Evolutionary conservation across 2,888 invertebrate genomes (phyloP), one percentile per base, ranked within the genome.

Genomic region (Drosophila leonis): DNA sequence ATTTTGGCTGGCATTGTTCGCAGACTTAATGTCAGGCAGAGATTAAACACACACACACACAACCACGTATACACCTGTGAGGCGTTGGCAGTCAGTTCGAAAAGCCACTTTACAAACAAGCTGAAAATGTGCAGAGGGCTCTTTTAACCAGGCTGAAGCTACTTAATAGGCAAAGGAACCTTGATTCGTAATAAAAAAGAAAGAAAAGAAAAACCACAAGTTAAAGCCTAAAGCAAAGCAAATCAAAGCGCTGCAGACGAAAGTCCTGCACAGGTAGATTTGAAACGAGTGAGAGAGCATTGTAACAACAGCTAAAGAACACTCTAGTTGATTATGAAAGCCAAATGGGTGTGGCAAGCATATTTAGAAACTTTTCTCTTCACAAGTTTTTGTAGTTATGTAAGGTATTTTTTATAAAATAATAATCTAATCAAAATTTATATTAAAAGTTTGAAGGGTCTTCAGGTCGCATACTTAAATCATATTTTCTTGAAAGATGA

Each of bases 91-190:
- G 66, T 61, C 66, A 66, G 70, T 63, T 78, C 29, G 74, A 71
- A 82, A 88, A 85, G 83, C 84, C 82, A 89, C 84, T 84, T 81
- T 68, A 73, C 67, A 83, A 83, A 81, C 87, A 83, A 77, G 83
- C 82, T 87, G 46, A 71, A 82, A 79, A 62, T 73, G 57, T 67
- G 79, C 71, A 79, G 64, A 65, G 70, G 55, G 39, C 72, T 46
- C 57, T 62, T 66, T 63, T 61, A 70, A 60, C 29, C 64, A 56
- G 49, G 54, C 29, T 37, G 64, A 66, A 65, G 65, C 66, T 62
- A 57, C 57, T 70, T 75, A 71, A 69, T 63, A 75, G 65, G 41
- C 42, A 54, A 54, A 42, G 39, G 55, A 60, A 42, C 51, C 51
- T 56, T 57, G 46, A 57, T 46, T 60, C 44, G n/a, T 13, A 5